Percentiles rank a stretch among this genome's conserved stretches.
Conservation (phyloP, 2,888 invertebrate species). For the Lypha dubia region DNA sequence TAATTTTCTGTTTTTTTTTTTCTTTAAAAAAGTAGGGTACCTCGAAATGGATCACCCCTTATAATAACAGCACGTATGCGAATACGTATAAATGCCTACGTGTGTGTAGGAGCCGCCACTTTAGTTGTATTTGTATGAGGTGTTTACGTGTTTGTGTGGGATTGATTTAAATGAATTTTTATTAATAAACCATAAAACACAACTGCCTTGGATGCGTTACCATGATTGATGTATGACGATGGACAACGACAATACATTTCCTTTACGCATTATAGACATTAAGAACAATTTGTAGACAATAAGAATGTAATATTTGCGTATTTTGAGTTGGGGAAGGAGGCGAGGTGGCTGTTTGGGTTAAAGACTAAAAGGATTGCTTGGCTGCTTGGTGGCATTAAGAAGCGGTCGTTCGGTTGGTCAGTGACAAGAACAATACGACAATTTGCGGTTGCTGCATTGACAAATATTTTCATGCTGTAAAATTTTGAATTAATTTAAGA, state of each 20-base stretch:
- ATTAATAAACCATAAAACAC: conserved; percentile 72
- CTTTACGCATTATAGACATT: conserved; percentile 43
- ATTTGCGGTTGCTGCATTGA: conserved; percentile 56
- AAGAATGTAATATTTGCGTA: not conserved
- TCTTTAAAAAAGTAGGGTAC: no score
- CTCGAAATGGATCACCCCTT: no score
- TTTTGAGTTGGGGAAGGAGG: not conserved
- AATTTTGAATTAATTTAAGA: conserved; percentile 22
- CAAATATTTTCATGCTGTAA: conserved; percentile 36
- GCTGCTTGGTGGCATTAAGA: conserved; percentile 21
- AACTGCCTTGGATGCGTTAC: conserved; percentile 67
- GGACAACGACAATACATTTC: conserved; percentile 44
- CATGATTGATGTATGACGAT: conserved; percentile 69
- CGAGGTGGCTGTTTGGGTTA: no score
- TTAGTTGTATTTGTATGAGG: not conserved
- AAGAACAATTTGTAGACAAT: conserved; percentile 52
- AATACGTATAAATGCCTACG: conserved; percentile 18
- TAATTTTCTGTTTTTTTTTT: no score
- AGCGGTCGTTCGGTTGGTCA: conserved; percentile 2
- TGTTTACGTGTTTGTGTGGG: conserved; percentile 3
- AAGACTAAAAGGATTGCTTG: not conserved
- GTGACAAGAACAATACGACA: conserved; percentile 28
- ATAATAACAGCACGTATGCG: not conserved
- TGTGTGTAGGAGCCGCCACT: conserved; percentile 9
- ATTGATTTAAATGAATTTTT: conserved; percentile 69